Conservation (phyloP, 2,113 vertebrate genomes). For the Motacilla tschutschensis region DNA sequence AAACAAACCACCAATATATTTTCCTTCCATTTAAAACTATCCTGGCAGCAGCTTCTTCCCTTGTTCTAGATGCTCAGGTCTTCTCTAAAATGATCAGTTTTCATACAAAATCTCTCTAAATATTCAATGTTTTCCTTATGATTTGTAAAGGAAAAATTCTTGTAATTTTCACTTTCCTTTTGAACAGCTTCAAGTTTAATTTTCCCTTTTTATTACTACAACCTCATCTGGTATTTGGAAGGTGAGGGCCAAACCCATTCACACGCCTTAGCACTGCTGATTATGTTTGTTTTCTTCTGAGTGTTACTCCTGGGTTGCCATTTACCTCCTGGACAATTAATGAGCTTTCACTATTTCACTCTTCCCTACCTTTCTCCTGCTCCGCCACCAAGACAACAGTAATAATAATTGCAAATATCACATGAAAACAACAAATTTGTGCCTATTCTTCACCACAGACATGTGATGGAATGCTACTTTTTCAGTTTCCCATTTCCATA, state of each 20-base stretch:
- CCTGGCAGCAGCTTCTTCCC: neutral
- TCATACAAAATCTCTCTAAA: neutral
- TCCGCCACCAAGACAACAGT: neutral
- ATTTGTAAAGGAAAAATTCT: neutral
- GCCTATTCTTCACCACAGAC: neutral
- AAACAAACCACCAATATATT: neutral
- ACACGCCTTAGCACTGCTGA: neutral
- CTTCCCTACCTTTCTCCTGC: neutral
- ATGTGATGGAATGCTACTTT: neutral
- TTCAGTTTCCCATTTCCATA: neutral
- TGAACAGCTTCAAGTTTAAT: neutral
- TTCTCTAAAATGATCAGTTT: neutral
- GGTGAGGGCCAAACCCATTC: neutral
- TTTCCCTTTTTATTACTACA: neutral
- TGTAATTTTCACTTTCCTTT: neutral
- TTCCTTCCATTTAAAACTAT: neutral
- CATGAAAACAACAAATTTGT: neutral
- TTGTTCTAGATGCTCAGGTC: neutral
- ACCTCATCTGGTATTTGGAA: neutral
- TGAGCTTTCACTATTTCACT: neutral
- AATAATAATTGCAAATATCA: neutral
- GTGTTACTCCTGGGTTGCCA: neutral
- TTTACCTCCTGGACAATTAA: neutral
- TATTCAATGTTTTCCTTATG: neutral
- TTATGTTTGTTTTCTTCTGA: fast-evolving